phyloP scores from a whole-genome alignment of 2,797 vertebrate genomes.

The Agapornis canus region DNA sequence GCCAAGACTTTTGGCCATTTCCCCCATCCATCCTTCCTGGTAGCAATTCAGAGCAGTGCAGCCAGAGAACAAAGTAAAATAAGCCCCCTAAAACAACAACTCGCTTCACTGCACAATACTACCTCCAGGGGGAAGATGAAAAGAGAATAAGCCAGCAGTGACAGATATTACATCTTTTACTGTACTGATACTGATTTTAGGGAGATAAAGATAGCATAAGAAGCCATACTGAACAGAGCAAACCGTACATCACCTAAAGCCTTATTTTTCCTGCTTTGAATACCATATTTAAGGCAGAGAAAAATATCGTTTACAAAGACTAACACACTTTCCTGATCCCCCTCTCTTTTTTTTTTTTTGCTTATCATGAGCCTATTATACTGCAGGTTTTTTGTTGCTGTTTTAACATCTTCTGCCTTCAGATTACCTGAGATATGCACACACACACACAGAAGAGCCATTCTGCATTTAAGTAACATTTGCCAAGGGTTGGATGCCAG shows the following conservation, averaged over 20 bases:
- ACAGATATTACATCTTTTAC: background rate
- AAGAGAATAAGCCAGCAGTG: background rate
- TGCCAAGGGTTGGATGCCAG: background rate
- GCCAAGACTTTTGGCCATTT: background rate
- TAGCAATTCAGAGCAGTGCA: background rate
- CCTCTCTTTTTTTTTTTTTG: background rate
- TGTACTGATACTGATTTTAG: background rate
- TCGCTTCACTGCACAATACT: accelerated
- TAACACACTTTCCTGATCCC: background rate
- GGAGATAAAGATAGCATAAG: accelerated
- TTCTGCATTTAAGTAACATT: background rate
- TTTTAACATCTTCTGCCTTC: background rate
- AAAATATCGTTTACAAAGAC: background rate
- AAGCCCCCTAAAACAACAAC: background rate
- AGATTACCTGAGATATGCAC: accelerated
- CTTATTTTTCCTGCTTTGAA: background rate
- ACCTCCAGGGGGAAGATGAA: background rate
- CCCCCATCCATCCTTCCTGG: background rate
- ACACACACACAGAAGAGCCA: background rate
- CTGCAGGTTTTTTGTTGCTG: accelerated
- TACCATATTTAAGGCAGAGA: background rate
- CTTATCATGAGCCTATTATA: background rate
- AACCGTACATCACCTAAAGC: background rate
- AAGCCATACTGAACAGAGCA: background rate
- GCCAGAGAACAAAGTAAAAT: background rate